Percentiles rank a stretch among this genome's conserved stretches.
Evolutionary conservation across 2,797 vertebrate genomes (phyloP).

Genomic region (Rhynchonycteris naso): DNA sequence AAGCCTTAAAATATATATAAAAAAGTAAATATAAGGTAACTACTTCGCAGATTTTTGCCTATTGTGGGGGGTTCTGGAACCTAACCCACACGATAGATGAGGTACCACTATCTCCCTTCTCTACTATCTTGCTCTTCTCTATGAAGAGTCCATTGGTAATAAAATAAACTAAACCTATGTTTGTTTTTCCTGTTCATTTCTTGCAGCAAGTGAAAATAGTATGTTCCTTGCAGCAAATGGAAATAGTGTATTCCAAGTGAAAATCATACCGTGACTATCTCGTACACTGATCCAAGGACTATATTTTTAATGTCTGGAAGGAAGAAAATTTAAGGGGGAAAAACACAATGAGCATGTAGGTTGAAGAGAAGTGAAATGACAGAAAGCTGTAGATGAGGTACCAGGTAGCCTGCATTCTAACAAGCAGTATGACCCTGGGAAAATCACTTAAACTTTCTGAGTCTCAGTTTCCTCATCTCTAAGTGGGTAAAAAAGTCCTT

Average conservation of each 20-base stretch:
- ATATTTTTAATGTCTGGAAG: constrained; percentile 16
- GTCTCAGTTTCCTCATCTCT: constrained; percentile 34
- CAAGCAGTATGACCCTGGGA: constrained; percentile 18
- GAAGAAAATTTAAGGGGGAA: constrained; percentile 25
- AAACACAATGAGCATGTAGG: background rate
- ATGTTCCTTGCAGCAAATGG: constrained; percentile 26
- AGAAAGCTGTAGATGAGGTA: constrained; percentile 29
- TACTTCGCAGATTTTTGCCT: too few relatives aligned
- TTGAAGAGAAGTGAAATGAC: constrained; percentile 48
- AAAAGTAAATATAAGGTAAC: too few relatives aligned
- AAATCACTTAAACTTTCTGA: constrained; percentile 44
- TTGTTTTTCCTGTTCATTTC: constrained; percentile 45
- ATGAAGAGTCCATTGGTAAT: background rate
- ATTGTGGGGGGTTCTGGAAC: too few relatives aligned
- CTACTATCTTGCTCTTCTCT: constrained; percentile 38
- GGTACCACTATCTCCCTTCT: background rate
- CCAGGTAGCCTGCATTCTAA: background rate
- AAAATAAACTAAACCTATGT: constrained; percentile 2
- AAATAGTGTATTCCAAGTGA: constrained; percentile 34
- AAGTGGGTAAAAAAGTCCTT: constrained; percentile 39
- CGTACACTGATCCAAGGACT: background rate
- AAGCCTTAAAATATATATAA: too few relatives aligned
- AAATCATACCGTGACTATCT: constrained; percentile 6
- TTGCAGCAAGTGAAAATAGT: constrained; percentile 23
- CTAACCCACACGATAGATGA: too few relatives aligned